Evolutionary conservation across 2,888 invertebrate genomes (phyloP), one percentile per base, ranked within the genome.

Genomic region (Ypsolopha sequella): DNA sequence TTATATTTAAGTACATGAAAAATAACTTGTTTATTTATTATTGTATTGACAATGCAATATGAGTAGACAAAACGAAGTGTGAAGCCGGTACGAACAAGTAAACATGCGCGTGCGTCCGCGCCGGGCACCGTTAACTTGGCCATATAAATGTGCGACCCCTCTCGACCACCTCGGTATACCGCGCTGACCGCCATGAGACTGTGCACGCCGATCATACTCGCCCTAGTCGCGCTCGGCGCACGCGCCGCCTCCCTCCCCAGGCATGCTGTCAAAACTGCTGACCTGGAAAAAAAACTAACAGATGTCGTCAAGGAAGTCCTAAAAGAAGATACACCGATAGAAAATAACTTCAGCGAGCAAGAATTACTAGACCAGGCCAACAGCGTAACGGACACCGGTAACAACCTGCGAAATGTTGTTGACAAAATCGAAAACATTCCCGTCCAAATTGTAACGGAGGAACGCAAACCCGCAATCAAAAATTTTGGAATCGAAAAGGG

Each of bases 71-170:
- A 43, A 43, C 33, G 35, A 46, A 48, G 47, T 49, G 49, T n/a
- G 44, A 49, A 45, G 48, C 13, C 48, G 39, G 39, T 34, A 46
- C 7, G 13, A 33, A 10, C 71, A 65, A 64, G 68, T 73, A 73
- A 76, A 73, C 71, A 76, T 57, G 60, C 55, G 64, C 60, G 60
- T 58, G 63, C 52, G 57, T 58, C 61, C 59, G 53, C 56, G 4
- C 2, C 24, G 56, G 59, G 61, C 66, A 84, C 85, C 85, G 85
- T 85, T 85, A 85, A 59, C 54, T 62, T 57, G 56, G 55, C 56
- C 62, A 70, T 85, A 85, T 85, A 85, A 79, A 85, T 68, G 73
- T 57, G 54, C 59, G 59, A 52, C 60, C 65, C 63, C 66, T 58
- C 64, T 61, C 58, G 65, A 56, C 63, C 63, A 62, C 64, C 59